phyloP scores from a whole-genome alignment of 2,797 vertebrate genomes.

The Tamandua tetradactyla region DNA sequence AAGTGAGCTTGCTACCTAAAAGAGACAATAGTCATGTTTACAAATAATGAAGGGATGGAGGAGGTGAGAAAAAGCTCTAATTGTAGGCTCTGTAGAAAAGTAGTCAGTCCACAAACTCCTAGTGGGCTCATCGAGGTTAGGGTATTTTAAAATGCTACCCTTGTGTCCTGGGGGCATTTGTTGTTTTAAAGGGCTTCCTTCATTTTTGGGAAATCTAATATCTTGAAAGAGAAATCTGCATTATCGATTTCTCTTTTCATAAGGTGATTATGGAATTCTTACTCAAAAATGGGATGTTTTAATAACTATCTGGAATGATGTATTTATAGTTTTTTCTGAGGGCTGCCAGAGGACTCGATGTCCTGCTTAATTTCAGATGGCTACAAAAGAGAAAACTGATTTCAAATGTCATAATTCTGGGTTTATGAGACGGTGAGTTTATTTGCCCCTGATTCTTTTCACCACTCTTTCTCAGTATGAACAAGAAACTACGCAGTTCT shows the following conservation, averaged over 20 bases:
- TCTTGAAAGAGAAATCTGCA: slow-evolving; percentile 2
- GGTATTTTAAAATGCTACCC: background rate
- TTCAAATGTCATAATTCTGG: background rate
- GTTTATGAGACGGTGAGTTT: background rate
- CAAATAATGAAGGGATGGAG: background rate
- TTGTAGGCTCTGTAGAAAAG: background rate
- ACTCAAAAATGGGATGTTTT: slow-evolving; percentile 24
- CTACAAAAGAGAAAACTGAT: background rate
- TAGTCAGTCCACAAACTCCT: background rate
- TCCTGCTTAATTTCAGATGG: background rate
- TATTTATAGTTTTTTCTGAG: background rate
- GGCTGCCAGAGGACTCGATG: background rate
- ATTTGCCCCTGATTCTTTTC: background rate
- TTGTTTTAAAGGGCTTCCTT: background rate
- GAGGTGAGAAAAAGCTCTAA: background rate
- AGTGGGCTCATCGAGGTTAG: background rate
- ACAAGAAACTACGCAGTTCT: background rate
- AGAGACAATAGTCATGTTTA: background rate
- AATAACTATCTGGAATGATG: background rate
- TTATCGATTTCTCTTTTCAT: slow-evolving; percentile 44
- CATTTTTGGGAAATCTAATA: slow-evolving; percentile 30
- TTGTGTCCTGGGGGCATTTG: background rate
- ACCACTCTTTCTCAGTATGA: background rate
- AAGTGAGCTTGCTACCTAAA: background rate
- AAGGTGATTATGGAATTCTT: slow-evolving; percentile 51